Evolutionary conservation across 92 coral and sea anemone species (phyloP), one percentile per base, ranked within the genome.

Genomic region (Porites evermanni): DNA sequence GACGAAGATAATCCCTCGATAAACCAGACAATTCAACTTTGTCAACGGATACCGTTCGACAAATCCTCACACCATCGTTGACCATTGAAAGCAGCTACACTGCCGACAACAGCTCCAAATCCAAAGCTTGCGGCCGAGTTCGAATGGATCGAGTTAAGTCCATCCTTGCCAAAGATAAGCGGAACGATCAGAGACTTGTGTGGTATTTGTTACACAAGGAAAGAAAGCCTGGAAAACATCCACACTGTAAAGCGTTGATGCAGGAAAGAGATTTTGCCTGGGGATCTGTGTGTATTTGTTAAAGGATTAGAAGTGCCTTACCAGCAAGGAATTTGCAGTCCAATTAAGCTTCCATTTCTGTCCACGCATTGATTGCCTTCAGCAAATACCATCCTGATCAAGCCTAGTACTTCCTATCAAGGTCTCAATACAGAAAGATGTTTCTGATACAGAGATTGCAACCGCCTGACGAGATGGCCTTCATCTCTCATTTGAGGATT

Each of bases 201-300:
- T 77, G 81, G 70, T 77, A 77, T 77, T 77, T 77, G 81, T 11
- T 77, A 24, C 81, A 77, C 81, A 77, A 77, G 21, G 81, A 77
- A 77, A 77, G 81, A 77, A 77, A 72, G 44, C 76, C 76, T 21
- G 76, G 76, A 23, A 72, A 72, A 29, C 14, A 72, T 72, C 58
- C 76, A 38, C 76, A 72, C 76, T 72, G 76, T 23, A 72, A 72
- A 23, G 76, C 76, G 7, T 72, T 32, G 58, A 14, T 72, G 81
- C 53, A 60, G 38, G 70, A 77, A 77, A 60, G 70, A 29, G 47
- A 20, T 60, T 77, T 63, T 78, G 51, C 82, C 82, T 64, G 56
- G 82, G 71, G 14, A 78, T 78, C 79, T 75, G 32, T 78, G 82
- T 61, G 82, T 78, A 24, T 78, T 78, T 18, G n/a, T n/a, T n/a